These are phyloP conservation scores for Austrolebias charrua DNA, from an alignment of 2,797 vertebrate species.

Conservation along the genomic window DNA sequence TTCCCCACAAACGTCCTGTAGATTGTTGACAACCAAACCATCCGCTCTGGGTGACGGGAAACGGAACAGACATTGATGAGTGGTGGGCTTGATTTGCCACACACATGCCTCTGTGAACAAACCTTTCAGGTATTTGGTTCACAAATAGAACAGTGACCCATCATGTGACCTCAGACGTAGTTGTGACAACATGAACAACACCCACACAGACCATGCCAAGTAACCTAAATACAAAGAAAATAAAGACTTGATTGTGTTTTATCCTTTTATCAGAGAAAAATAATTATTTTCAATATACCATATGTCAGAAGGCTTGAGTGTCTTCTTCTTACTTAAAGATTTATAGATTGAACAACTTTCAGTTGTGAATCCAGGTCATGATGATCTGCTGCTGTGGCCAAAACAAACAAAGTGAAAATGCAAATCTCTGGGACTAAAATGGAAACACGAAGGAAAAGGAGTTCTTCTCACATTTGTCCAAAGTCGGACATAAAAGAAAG, in stretches of 20 bases:
- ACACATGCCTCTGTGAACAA: conserved; percentile 45
- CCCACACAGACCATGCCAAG: background rate
- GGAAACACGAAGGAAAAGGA: background rate
- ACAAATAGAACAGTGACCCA: conserved; percentile 70
- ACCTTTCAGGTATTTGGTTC: conserved; percentile 61
- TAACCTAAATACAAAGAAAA: no score
- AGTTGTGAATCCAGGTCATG: background rate
- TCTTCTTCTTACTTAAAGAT: background rate
- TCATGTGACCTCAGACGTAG: conserved; percentile 62
- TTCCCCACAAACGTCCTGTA: background rate
- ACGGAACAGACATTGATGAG: conserved; percentile 12
- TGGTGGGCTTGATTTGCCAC: conserved; percentile 6
- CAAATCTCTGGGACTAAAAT: background rate
- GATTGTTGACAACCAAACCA: background rate
- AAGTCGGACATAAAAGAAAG: background rate
- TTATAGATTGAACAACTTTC: background rate
- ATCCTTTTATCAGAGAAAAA: background rate
- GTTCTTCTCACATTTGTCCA: background rate
- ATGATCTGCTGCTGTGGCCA: conserved; percentile 18
- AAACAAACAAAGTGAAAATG: conserved; percentile 8
- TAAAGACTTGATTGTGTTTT: no score
- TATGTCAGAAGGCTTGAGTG: background rate
- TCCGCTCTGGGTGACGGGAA: conserved; percentile 4
- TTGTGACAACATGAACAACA: conserved; percentile 32
- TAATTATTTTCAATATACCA: background rate